These are phyloP conservation scores for cat (Felis catus) DNA, from an alignment of 2,113 vertebrate genomes.

Conservation along the genomic window F.catus_Fca126_mat1.0 CM031415.1:113012501-113013000, in stretches of 20 bases:
- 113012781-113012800: neutral
- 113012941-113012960: neutral
- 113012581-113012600: no score
- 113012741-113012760: neutral
- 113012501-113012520: no score
- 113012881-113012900: neutral
- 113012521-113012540: no score
- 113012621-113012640: neutral
- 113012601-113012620: neutral
- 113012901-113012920: neutral
- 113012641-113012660: neutral
- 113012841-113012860: neutral
- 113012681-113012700: neutral
- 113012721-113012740: neutral
- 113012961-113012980: neutral
- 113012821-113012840: neutral
- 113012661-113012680: neutral
- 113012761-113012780: neutral
- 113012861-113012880: neutral
- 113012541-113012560: no score
- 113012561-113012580: no score
- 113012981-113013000: no score
- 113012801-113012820: neutral
- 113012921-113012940: neutral
- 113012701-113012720: constrained; percentile 31